These are phyloP conservation scores for Passer montanus DNA, from an alignment of 2,113 vertebrate genomes.

Conservation along the genomic window DNA sequence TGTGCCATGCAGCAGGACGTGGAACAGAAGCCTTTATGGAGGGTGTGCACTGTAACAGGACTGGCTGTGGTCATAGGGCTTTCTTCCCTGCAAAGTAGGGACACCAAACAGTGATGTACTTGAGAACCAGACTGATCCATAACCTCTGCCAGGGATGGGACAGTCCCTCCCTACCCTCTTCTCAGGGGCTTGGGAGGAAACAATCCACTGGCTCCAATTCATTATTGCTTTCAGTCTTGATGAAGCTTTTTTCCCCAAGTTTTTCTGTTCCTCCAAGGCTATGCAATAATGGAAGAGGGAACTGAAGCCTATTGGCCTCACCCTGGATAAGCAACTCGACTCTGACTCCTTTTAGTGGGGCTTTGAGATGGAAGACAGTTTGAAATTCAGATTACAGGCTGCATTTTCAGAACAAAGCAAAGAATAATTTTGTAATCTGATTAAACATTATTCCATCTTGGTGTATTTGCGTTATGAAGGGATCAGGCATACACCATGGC, in stretches of 20 bases:
- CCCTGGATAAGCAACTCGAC: background rate
- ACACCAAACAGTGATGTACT: background rate
- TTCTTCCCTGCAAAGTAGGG: background rate
- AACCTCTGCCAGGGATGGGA: background rate
- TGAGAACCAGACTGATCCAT: background rate
- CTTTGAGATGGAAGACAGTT: background rate
- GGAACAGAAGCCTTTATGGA: background rate
- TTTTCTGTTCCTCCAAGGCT: background rate
- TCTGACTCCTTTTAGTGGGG: background rate
- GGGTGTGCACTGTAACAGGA: background rate
- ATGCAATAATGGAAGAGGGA: background rate
- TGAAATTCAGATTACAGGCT: background rate
- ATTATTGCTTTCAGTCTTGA: background rate
- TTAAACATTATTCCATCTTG: background rate
- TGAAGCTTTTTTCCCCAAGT: background rate
- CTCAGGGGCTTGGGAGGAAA: background rate
- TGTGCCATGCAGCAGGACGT: background rate
- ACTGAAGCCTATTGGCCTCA: background rate
- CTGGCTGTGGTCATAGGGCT: background rate
- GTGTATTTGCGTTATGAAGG: background rate
- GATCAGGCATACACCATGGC: background rate
- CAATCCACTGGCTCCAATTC: background rate
- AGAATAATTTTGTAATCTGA: background rate
- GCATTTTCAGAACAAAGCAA: background rate
- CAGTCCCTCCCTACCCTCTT: background rate